Conservation (phyloP, 2,888 invertebrate species). For the Calameuta idolon region DNA sequence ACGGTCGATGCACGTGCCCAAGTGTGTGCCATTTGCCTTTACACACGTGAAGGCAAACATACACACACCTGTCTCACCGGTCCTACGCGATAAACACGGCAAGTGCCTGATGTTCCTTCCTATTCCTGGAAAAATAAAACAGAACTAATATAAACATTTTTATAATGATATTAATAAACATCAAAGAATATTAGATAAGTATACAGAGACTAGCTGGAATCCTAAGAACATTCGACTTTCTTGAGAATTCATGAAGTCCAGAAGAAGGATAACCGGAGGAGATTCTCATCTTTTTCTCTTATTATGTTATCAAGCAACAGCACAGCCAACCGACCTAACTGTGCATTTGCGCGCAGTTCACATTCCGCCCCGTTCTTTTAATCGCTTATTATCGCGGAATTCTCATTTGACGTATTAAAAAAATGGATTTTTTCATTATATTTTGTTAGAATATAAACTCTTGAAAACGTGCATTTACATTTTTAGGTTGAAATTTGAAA, state of each 20-base stretch:
- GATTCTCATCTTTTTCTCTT: not conserved
- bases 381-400: constrained; percentile 26
- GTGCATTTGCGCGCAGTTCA: constrained; percentile 35
- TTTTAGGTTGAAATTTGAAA: too few relatives aligned
- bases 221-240: not conserved
- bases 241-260: not conserved
- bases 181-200: not conserved
- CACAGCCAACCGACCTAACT: constrained; percentile 19
- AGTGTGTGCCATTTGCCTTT: constrained; percentile 89
- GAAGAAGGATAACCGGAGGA: not conserved
- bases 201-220: not conserved
- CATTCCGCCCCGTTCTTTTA: constrained; percentile 34
- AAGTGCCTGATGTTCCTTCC: constrained; percentile 91
- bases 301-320: not conserved
- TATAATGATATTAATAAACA: not conserved
- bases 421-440: too few relatives aligned
- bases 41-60: constrained; percentile 96
- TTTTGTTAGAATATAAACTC: too few relatives aligned
- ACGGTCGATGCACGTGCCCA: constrained; percentile 92
- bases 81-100: constrained; percentile 86
- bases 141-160: not conserved
- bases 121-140: constrained; percentile 75
- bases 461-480: too few relatives aligned
- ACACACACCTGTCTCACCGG: constrained; percentile 85
- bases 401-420: too few relatives aligned